Conservation (phyloP, 1,140 invertebrate genomes). For the Ridgeia piscesae region DNA sequence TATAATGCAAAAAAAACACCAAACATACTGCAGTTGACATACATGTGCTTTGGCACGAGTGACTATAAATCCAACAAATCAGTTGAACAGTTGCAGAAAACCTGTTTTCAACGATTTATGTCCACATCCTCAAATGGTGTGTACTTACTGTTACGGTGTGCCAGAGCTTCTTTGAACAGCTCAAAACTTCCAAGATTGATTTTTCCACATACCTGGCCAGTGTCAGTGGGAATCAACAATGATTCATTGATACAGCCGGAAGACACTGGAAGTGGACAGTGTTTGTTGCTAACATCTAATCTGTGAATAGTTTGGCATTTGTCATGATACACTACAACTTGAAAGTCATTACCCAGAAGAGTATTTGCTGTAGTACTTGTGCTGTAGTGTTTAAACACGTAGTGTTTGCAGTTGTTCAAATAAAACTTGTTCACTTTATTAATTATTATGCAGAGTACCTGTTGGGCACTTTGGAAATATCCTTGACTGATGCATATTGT, state of each 20-base stretch:
- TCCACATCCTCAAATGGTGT: background rate
- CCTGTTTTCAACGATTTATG: background rate
- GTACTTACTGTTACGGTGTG: background rate
- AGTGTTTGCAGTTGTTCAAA: background rate
- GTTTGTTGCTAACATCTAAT: background rate
- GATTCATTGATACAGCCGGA: background rate
- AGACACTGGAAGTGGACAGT: background rate
- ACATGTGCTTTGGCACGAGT: background rate
- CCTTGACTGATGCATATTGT: background rate
- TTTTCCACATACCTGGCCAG: background rate
- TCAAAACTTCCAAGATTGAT: background rate
- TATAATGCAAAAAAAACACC: background rate
- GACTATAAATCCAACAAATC: background rate
- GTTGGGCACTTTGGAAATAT: background rate
- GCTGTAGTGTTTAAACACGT: background rate
- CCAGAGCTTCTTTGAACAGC: background rate
- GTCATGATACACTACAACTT: background rate
- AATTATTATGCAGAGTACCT: background rate
- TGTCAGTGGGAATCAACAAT: background rate
- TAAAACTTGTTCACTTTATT: background rate
- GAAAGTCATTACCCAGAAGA: background rate
- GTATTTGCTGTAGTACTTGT: background rate
- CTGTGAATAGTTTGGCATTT: conserved; percentile 1
- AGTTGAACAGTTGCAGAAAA: background rate
- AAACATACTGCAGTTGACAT: background rate